Conservation (phyloP, 2,797 vertebrate genomes). For the Oryzias sinensis region DNA sequence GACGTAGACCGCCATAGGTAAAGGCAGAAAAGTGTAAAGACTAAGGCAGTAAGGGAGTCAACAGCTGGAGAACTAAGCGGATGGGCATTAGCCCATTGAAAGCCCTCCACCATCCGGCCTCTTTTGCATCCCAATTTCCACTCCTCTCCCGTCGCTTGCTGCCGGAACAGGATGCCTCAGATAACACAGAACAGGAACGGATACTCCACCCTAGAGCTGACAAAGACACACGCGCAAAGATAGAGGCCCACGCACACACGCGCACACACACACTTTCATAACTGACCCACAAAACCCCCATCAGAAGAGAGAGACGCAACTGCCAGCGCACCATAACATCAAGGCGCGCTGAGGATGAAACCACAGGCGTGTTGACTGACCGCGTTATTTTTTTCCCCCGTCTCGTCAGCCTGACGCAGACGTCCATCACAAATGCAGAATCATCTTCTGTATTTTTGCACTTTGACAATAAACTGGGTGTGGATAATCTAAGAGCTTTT, state of each 20-base stretch:
- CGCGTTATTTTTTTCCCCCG: background rate
- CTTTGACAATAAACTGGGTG: slow-evolving; percentile 1
- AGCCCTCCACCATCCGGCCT: slow-evolving; percentile 26
- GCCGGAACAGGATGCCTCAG: slow-evolving; percentile 41
- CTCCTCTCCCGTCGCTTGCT: slow-evolving; percentile 33
- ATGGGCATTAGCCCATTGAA: slow-evolving; percentile 32
- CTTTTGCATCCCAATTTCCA: slow-evolving; percentile 18
- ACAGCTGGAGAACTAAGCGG: slow-evolving; percentile 16
- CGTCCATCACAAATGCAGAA: no score
- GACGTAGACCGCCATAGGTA: slow-evolving; percentile 32
- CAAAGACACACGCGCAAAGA: slow-evolving; percentile 38
- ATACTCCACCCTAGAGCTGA: slow-evolving; percentile 50
- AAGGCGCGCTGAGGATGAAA: background rate
- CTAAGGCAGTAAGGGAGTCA: slow-evolving; percentile 10
- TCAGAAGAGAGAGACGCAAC: slow-evolving; percentile 23
- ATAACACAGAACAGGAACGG: slow-evolving; percentile 58
- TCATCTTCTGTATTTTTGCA: no score
- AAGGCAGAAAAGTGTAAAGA: background rate
- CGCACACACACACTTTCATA: slow-evolving; percentile 11
- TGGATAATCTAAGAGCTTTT: slow-evolving; percentile 23
- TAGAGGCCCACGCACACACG: background rate
- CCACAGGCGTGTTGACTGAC: background rate
- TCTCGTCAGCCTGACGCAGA: no score
- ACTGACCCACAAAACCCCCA: slow-evolving; percentile 39
- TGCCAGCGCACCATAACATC: no score